phyloP scores from a whole-genome alignment of 2,113 vertebrate species.

The Alligator mississippiensis region DNA sequence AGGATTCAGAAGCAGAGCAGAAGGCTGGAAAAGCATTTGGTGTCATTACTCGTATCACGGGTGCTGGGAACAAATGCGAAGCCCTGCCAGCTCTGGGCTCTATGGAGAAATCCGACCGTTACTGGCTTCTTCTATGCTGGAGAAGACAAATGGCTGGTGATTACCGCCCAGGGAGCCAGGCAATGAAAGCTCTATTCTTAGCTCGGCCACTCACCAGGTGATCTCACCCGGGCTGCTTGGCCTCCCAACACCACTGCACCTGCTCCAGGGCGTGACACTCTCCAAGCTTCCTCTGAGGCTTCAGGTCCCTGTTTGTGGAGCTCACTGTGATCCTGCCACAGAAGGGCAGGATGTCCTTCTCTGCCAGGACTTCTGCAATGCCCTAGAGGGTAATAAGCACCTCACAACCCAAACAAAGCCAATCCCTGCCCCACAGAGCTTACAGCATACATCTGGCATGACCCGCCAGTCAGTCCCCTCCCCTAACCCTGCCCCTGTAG shows the following conservation, averaged over 20 bases:
- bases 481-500: not conserved
- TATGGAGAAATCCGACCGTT: not conserved
- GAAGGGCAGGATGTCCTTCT: not conserved
- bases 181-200: not conserved
- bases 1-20: not conserved
- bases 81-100: not conserved
- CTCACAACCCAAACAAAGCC: fast-evolving
- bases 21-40: not conserved
- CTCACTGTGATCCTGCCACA: not conserved
- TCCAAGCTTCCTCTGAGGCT: not conserved
- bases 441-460: not conserved
- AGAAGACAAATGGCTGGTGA: not conserved
- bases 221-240: not conserved
- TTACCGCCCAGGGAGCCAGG: not conserved
- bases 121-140: fast-evolving
- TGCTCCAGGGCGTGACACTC: not conserved
- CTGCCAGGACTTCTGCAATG: fast-evolving
- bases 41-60: not conserved
- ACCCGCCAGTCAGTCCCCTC: fast-evolving
- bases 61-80: not conserved
- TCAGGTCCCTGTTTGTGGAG: not conserved
- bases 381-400: not conserved
- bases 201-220: not conserved
- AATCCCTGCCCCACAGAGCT: not conserved
- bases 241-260: not conserved